Evolutionary conservation across 2,113 vertebrate species (phyloP).

Genomic region (Danionella cerebrum): DNA sequence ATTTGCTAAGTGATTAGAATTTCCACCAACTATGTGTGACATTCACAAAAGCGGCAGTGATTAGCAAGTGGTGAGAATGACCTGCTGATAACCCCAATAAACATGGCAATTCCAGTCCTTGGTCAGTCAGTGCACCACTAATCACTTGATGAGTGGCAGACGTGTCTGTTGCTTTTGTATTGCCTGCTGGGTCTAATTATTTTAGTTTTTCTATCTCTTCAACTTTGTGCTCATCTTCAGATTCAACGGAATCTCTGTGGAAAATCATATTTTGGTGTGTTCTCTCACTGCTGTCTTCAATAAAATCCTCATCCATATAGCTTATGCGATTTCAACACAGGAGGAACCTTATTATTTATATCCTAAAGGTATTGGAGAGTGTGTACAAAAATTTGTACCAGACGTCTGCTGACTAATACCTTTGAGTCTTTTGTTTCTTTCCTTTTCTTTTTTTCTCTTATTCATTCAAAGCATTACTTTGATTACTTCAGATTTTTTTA

Average conservation of each 20-base stretch:
- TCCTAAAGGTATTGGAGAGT: slow-evolving; percentile 13
- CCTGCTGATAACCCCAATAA: too few species aligned
- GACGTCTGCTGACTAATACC: slow-evolving; percentile 21
- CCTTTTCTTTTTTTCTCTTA: slow-evolving; percentile 33
- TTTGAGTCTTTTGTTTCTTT: slow-evolving; percentile 27
- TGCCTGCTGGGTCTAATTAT: neutral
- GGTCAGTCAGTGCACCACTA: too few species aligned
- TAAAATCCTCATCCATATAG: slow-evolving; percentile 9
- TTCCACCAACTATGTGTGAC: too few species aligned
- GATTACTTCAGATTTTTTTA: too few species aligned
- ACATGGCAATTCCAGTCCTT: too few species aligned
- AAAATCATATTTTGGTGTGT: neutral
- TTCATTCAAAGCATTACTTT: slow-evolving; percentile 14
- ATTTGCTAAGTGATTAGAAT: too few species aligned
- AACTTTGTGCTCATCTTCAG: neutral
- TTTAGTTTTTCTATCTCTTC: neutral
- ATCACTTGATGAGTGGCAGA: too few species aligned
- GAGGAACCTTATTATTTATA: slow-evolving; percentile 1
- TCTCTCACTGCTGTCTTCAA: slow-evolving; percentile 23
- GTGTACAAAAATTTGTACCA: neutral
- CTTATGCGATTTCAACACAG: neutral
- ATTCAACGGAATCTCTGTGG: neutral
- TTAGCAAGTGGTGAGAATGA: too few species aligned
- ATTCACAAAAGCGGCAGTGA: too few species aligned
- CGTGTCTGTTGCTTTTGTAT: neutral